Conservation (phyloP, 2,888 invertebrate species). For the Theodoxus fluviatilis region DNA sequence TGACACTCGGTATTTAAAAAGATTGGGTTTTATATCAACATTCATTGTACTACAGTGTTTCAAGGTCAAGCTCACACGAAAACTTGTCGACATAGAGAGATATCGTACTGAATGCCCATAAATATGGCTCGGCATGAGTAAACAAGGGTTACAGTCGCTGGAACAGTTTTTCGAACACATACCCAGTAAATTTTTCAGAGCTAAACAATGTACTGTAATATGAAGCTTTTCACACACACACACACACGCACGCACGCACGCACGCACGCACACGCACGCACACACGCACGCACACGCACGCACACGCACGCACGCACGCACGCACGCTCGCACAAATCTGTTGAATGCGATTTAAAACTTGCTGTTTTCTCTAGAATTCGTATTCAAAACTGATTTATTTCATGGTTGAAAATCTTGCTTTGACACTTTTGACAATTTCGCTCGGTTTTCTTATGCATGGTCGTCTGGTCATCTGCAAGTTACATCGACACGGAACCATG, state of each 20-base stretch:
- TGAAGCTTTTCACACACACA: background rate
- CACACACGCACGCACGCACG: background rate
- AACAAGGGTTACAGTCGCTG: too few species aligned
- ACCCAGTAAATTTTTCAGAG: too few species aligned
- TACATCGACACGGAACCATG: background rate
- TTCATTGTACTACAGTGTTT: background rate
- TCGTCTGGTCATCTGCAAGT: background rate
- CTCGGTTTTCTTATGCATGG: background rate
- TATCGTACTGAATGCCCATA: background rate
- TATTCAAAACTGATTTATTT: too few species aligned
- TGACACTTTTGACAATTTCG: too few species aligned
- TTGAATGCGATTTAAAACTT: background rate
- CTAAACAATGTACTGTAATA: background rate
- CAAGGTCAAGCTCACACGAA: background rate
- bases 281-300: constrained; percentile 8
- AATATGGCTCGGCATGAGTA: background rate
- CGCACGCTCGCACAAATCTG: background rate
- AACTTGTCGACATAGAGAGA: too few species aligned
- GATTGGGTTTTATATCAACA: background rate
- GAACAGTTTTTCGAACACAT: too few species aligned
- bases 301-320: background rate
- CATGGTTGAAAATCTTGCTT: too few species aligned
- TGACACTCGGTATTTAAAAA: background rate
- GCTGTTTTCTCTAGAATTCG: too few species aligned
- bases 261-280: background rate